Conservation (phyloP, 2,888 invertebrate species). For the Drosophila affinis region DNA sequence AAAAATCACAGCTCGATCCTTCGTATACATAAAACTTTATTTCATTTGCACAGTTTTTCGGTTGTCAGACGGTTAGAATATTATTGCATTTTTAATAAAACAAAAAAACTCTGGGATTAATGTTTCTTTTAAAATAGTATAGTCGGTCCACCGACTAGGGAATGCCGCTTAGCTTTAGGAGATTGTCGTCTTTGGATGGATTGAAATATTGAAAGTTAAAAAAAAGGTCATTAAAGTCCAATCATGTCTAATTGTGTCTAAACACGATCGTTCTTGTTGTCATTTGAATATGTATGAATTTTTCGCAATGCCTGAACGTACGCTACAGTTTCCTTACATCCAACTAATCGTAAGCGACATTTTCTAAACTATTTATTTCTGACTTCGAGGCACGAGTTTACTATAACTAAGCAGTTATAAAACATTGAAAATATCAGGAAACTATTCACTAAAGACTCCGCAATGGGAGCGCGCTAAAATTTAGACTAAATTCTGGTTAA, state of each 20-base stretch:
- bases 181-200: neutral
- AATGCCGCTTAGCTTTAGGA: conserved; percentile 4
- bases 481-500: conserved; percentile 16
- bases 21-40: conserved; percentile 24
- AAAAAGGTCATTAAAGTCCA: too few relatives aligned
- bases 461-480: neutral
- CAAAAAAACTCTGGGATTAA: neutral
- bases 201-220: neutral
- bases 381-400: conserved; percentile 64
- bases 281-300: too few relatives aligned
- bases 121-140: conserved; percentile 8
- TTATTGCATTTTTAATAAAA: conserved; percentile 48
- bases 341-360: conserved; percentile 11
- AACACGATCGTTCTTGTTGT: too few relatives aligned
- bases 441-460: conserved; percentile 23
- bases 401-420: conserved; percentile 40
- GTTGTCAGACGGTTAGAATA: conserved; percentile 34
- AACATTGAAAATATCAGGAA: conserved; percentile 45
- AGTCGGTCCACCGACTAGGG: conserved; percentile 7
- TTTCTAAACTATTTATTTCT: conserved; percentile 25
- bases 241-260: too few relatives aligned
- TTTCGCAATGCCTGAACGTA: neutral
- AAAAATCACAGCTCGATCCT: neutral
- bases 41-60: conserved; percentile 58
- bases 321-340: neutral